Conservation (phyloP, 37 sponge, comb jelly and placozoan species). For the Chondrilla cf. caribensis region DNA sequence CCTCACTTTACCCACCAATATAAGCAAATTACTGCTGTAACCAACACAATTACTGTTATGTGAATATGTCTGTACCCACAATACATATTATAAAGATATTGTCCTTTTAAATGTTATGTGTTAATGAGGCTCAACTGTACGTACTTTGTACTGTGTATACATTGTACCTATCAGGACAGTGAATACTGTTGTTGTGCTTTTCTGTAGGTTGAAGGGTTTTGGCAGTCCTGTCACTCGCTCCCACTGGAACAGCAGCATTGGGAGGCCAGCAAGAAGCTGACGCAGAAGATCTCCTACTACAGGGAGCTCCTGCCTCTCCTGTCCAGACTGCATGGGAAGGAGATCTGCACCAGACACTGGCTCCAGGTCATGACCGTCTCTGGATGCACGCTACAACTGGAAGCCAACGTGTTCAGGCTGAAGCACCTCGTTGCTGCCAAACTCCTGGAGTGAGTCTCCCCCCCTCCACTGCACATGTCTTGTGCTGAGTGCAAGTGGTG, state of each 20-base stretch:
- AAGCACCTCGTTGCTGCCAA: constrained; percentile 70
- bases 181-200: no score
- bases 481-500: background rate
- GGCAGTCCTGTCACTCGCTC: constrained; percentile 58
- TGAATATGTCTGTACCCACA: constrained; percentile 8
- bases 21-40: no score
- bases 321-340: constrained; percentile 70
- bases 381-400: constrained; percentile 80
- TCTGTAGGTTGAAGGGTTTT: constrained; percentile 59
- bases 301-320: constrained; percentile 72
- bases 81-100: constrained; percentile 10
- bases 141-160: no score
- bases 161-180: no score
- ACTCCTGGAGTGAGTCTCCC: constrained; percentile 57
- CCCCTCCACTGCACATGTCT: background rate
- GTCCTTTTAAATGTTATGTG: background rate
- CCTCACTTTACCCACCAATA: no score
- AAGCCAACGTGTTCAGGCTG: constrained; percentile 80
- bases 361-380: constrained; percentile 84
- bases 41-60: background rate
- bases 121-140: no score
- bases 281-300: constrained; percentile 54
- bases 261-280: constrained; percentile 77
- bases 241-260: constrained; percentile 77
- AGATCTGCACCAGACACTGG: constrained; percentile 88